A percentile compares a stretch with the other conserved stretches of the same genome.
Evolutionary conservation across 2,888 invertebrate genomes (phyloP).

Genomic region (Orgyia antiqua): DNA sequence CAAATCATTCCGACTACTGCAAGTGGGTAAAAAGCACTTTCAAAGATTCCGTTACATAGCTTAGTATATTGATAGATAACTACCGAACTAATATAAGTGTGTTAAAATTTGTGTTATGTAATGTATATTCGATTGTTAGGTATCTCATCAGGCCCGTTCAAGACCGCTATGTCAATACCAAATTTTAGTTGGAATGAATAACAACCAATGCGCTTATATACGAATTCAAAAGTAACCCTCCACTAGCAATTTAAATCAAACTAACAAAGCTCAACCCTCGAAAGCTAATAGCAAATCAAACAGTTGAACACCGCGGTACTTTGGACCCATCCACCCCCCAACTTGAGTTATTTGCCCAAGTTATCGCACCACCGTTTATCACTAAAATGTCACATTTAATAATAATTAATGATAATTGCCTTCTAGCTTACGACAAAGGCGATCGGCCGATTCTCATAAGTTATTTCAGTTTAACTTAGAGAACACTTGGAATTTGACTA

Average conservation of each 20-base stretch:
- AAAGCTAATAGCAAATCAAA: slow-evolving; percentile 45
- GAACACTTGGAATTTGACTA: slow-evolving; percentile 69
- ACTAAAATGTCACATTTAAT: slow-evolving; percentile 73
- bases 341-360: slow-evolving; percentile 72
- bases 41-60: too few species aligned
- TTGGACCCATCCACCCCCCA: slow-evolving; percentile 33
- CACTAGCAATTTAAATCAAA: slow-evolving; percentile 17
- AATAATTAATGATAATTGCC: slow-evolving; percentile 79
- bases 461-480: slow-evolving; percentile 74
- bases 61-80: too few species aligned
- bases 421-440: slow-evolving; percentile 72
- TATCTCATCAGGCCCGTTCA: too few species aligned
- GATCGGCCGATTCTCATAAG: slow-evolving; percentile 74
- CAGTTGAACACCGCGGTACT: slow-evolving; percentile 37
- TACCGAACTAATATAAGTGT: too few species aligned
- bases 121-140: too few species aligned
- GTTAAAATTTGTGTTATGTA: too few species aligned
- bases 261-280: slow-evolving; percentile 26
- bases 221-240: slow-evolving; percentile 15
- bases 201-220: too few species aligned
- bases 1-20: too few species aligned
- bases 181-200: too few species aligned
- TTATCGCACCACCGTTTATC: slow-evolving; percentile 74
- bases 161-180: too few species aligned
- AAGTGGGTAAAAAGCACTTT: too few species aligned